Evolutionary conservation across 1,140 invertebrate species (phyloP), one percentile per base, ranked within the genome.

Genomic region (Megalonaias nervosa): DNA sequence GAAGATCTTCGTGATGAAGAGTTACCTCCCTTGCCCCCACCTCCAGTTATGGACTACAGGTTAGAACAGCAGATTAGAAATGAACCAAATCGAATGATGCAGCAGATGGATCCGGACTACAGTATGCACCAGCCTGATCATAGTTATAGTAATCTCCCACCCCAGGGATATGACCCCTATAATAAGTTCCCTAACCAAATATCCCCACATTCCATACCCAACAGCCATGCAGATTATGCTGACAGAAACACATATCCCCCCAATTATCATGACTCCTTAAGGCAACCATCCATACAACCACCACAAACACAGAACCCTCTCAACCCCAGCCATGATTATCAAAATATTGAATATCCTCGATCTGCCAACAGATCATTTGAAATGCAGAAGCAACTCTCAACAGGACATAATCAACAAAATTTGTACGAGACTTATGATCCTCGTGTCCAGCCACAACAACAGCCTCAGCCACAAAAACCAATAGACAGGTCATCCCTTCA

Each of bases 11-110:
- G 61, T n/a, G 75, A 77, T 77, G 87, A 89, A 48, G 85, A 88
- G 14, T 77, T 84, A 26, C 88, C 88, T 65, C 86, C 87, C 57
- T 74, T 87, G 38, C 85, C 86, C 13, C 89, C 86, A 65, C 88
- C 86, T 14, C 87, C 87, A 12, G 72, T 77, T 11, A 74, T 83
- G 58, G 85, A 85, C 26, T 82, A 81, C 31, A 68, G 79, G 67
- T 61, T 85, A 58, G 83, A 87, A 26, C 82, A 84, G 26, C 81
- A 82, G 56, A 77, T 83, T 15, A 75, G 83, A 56, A 81, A 83
- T 48, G 84, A 85, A 55, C 84, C 85, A 70, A 75, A 80, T 64
- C 77, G 82, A 31, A 72, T 85, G 57, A 81, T 82, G 80, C 69
- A 81, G 48, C 76, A 77, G 57, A 77, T 73, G 66, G 75, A 73